These are phyloP conservation scores for Drosophila insularis DNA, from an alignment of 1,140 invertebrate species.

Conservation along the genomic window DNA sequence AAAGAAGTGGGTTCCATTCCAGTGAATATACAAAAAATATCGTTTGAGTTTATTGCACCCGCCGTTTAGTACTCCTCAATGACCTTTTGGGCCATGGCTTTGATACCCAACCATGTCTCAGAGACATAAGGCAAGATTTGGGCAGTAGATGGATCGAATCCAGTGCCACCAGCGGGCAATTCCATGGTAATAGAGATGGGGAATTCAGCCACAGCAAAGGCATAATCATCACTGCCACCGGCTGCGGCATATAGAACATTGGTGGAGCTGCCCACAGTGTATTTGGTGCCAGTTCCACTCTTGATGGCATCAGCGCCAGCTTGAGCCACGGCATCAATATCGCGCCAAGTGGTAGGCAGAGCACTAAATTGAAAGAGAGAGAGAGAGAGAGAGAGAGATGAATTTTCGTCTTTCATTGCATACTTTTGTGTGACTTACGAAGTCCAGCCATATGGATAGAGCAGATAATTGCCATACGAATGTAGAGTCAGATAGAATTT, in stretches of 20 bases:
- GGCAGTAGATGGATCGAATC: conserved; percentile 86
- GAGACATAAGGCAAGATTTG: conserved; percentile 85
- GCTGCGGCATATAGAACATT: conserved; percentile 84
- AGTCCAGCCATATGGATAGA: conserved; percentile 90
- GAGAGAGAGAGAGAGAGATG: not conserved
- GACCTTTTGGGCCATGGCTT: conserved; percentile 75
- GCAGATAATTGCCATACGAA: conserved; percentile 86
- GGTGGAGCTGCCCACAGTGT: conserved; percentile 86
- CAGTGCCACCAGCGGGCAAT: conserved; percentile 86
- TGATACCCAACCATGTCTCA: conserved; percentile 91
- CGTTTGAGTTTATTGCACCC: conserved; percentile 34
- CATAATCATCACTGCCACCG: conserved; percentile 87
- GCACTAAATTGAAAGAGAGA: conserved; percentile 19
- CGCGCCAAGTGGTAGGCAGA: conserved; percentile 70
- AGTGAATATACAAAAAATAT: conserved; percentile 33
- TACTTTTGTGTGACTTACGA: conserved; percentile 56
- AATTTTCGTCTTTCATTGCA: not conserved
- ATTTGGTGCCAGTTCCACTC: conserved; percentile 83
- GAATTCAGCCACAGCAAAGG: conserved; percentile 84
- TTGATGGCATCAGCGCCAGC: conserved; percentile 83
- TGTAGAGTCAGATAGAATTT: conserved; percentile 89
- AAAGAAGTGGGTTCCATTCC: not conserved
- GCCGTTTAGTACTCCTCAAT: conserved; percentile 59
- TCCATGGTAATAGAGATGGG: conserved; percentile 88
- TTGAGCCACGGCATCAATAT: conserved; percentile 81